Percentiles rank a stretch among this genome's conserved stretches.
These are phyloP conservation scores for Xanthorhoe spadicearia DNA, from an alignment of 2,888 invertebrate species.

Conservation along the genomic window DNA sequence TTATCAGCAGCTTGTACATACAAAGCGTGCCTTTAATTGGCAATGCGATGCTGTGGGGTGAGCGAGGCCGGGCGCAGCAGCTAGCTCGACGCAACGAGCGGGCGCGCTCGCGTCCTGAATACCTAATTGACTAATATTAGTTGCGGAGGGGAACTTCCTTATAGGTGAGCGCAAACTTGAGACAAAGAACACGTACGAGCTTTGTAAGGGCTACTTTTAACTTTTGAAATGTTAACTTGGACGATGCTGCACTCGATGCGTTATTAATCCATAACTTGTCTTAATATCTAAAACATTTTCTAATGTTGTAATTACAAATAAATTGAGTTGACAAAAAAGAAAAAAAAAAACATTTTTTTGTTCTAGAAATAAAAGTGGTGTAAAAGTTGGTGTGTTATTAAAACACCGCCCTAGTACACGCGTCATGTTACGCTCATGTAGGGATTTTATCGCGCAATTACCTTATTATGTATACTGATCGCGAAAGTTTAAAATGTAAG, in stretches of 20 bases:
- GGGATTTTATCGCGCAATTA: too few relatives aligned
- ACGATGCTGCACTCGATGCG: slow-evolving; percentile 43
- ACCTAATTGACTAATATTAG: slow-evolving; percentile 84
- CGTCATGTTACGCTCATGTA: too few relatives aligned
- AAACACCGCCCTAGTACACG: too few relatives aligned
- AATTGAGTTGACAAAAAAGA: not conserved
- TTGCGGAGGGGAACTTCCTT: slow-evolving; percentile 76
- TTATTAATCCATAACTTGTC: slow-evolving; percentile 17
- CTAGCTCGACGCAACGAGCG: slow-evolving; percentile 67
- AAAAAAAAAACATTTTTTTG: not conserved
- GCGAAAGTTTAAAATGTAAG: too few relatives aligned
- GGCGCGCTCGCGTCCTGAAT: slow-evolving; percentile 79
- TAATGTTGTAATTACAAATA: not conserved
- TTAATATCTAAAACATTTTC: slow-evolving; percentile 1
- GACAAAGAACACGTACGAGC: slow-evolving; percentile 80
- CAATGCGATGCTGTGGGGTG: slow-evolving; percentile 55
- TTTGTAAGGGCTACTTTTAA: slow-evolving; percentile 74
- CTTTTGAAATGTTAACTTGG: slow-evolving; percentile 66
- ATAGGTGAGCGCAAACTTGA: slow-evolving; percentile 79
- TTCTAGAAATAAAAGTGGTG: too few relatives aligned
- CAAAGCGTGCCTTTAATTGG: slow-evolving; percentile 53
- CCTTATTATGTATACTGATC: too few relatives aligned
- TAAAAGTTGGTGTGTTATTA: too few relatives aligned
- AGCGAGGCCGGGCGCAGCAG: slow-evolving; percentile 49
- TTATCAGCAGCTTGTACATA: slow-evolving; percentile 29